Evolutionary conservation across 2,888 invertebrate genomes (phyloP), one percentile per base, ranked within the genome.

Genomic region (Thera obeliscata): DNA sequence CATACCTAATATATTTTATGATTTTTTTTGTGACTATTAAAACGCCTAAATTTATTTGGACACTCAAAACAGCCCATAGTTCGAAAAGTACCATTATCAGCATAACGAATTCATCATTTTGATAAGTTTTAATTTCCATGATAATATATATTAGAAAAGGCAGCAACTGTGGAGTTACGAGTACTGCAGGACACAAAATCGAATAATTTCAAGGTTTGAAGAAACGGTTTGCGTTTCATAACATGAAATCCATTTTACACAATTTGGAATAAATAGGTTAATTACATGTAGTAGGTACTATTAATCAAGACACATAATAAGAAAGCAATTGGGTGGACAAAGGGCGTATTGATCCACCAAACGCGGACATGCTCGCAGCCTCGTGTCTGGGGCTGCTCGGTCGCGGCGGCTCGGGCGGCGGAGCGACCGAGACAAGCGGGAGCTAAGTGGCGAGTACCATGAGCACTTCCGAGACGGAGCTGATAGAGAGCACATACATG

Each of bases 401-500:
- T 90, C 91, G 89, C 85, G 78, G 84, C 86, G 89, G 85, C 78
- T 84, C 86, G 86, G 22, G 86, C 88, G 85, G 84, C 78, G 78
- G 70, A 76, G 86, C 87, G 88, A 87, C 89, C 90, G 89, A 89
- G 89, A 82, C 89, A 90, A 89, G 89, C 88, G 87, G 85, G 85
- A 88, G 90, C 92, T 94, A 94, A 89, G 83, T 84, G 87, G 86
- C 90, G 93, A 92, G 93, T 97, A 98, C 98, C 98, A 98, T 98
- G 96, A 98, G 97, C 94, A 98, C 98, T 96, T 98, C 98, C 94
- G 98, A 98, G 94, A 98, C 97, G 94, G 98, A 98, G 95, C 98
- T 98, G 96, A 98, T 98, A 95, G 98, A 98, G 95, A 98, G 97
- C 95, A 98, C 98, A 96, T 98, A 98, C 97, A 98, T 98, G 95